phyloP scores from a whole-genome alignment of 2,113 vertebrate genomes.

The Ophthalmolycus amberensis region DNA sequence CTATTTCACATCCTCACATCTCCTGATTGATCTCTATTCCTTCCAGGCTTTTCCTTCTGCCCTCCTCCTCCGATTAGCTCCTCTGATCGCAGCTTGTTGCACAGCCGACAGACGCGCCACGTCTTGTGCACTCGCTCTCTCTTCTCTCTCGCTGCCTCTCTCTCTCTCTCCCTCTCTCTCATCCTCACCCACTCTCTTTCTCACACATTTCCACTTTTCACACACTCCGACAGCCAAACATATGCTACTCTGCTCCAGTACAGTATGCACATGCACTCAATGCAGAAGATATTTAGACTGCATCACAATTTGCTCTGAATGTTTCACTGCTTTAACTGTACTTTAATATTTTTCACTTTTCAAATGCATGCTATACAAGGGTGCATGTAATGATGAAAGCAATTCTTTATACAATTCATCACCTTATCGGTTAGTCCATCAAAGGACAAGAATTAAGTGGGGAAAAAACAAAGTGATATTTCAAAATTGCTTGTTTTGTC shows the following conservation, averaged over 20 bases:
- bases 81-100: slow-evolving; percentile 65
- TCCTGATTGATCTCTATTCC: slow-evolving; percentile 49
- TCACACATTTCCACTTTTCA: slow-evolving; percentile 49
- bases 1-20: slow-evolving; percentile 41
- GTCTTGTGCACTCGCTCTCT: slow-evolving; percentile 27
- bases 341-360: neutral
- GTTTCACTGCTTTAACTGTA: neutral
- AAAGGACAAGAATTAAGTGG: neutral
- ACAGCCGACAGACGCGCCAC: slow-evolving; percentile 17
- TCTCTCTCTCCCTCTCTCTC: slow-evolving; percentile 8
- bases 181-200: slow-evolving; percentile 14
- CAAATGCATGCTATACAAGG: neutral
- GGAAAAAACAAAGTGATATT: neutral
- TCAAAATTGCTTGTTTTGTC: neutral
- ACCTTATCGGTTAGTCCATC: neutral
- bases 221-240: slow-evolving; percentile 34
- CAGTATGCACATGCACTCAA: neutral
- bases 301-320: neutral
- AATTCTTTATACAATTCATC: neutral
- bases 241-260: slow-evolving; percentile 31
- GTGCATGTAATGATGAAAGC: neutral
- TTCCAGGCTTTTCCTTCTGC: slow-evolving; percentile 38
- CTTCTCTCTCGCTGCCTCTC: neutral
- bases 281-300: neutral
- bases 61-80: slow-evolving; percentile 34